Evolutionary conservation across 2,797 vertebrate species (phyloP), one percentile per base, ranked within the genome.

Genomic region (Echeneis naucrates): DNA sequence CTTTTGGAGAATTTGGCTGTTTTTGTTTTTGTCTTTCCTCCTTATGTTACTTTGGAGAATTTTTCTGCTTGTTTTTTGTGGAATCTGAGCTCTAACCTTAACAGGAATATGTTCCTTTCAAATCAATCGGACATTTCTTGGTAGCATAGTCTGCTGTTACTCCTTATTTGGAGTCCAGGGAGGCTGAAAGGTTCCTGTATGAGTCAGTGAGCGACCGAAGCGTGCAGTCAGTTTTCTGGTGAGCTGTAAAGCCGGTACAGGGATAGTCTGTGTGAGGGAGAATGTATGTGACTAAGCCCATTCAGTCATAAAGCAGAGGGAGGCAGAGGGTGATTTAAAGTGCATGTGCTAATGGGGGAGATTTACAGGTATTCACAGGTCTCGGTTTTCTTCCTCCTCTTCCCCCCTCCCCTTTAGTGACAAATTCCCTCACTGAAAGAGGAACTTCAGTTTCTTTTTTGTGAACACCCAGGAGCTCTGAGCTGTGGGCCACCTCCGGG

Each of bases 371-470:
- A 86, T 75, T 89, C 68, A 75, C 58, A 70, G 75, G 69, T 86
- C 40, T 86, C 72, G 0, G 23, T 45, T 87, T 87, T 89, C 82
- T 82, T 89, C 82, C 82, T 83, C 85, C 84, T 58, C 83, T 82
- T 76, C 74, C 68, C 70, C 40, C 77, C 65, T 58, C 70, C 71
- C n/a, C 68, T 68, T 74, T 81, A 83, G 68, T 87, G 75, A 1
- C 40, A 63, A 54, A 63, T 83, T 75, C 35, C 48, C 58, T 65
- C 58, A 68, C 55, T 75, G 66, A 70, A 78, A 75, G 16, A 33
- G 71, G 72, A 86, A 84, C 68, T 69, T 73, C 2, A 23, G 2
- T 42, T 44, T 21, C n/a, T 30, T 30, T 58, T 57, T 53, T 42
- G 51, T 38, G 56, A 26, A 59, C 24, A n/a, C n/a, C 21, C 13